Evolutionary conservation across 2,113 vertebrate species (phyloP).

Genomic region (Tragelaphus strepsiceros): DNA sequence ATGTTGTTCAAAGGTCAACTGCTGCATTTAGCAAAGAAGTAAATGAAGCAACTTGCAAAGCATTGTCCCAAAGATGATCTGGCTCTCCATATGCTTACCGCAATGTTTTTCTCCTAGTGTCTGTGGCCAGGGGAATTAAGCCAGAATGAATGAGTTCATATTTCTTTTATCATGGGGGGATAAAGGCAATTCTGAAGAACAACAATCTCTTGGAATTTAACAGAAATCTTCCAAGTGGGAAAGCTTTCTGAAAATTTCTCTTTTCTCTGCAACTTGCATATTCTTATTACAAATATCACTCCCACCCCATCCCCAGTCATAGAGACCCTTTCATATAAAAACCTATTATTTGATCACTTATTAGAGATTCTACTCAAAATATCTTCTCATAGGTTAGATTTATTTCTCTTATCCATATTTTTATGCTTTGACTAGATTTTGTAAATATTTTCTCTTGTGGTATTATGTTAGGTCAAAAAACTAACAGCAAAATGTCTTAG

Average conservation of each 20-base stretch:
- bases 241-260: background rate
- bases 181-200: background rate
- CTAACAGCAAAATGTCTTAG: background rate
- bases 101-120: background rate
- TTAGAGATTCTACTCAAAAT: background rate
- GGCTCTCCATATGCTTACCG: background rate
- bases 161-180: background rate
- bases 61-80: background rate
- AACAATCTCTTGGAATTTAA: background rate
- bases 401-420: background rate
- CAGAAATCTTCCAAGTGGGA: background rate
- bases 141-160: background rate
- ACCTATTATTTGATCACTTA: background rate
- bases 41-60: background rate
- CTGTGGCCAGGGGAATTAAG: background rate
- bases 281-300: background rate
- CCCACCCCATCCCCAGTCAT: background rate
- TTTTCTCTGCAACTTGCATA: background rate
- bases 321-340: background rate
- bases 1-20: background rate
- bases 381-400: background rate
- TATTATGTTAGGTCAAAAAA: constrained; percentile 6
- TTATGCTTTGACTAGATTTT: background rate
- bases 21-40: background rate
- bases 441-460: background rate